Conservation (phyloP, 1,140 invertebrate species). For the Nasonia giraulti region DNA sequence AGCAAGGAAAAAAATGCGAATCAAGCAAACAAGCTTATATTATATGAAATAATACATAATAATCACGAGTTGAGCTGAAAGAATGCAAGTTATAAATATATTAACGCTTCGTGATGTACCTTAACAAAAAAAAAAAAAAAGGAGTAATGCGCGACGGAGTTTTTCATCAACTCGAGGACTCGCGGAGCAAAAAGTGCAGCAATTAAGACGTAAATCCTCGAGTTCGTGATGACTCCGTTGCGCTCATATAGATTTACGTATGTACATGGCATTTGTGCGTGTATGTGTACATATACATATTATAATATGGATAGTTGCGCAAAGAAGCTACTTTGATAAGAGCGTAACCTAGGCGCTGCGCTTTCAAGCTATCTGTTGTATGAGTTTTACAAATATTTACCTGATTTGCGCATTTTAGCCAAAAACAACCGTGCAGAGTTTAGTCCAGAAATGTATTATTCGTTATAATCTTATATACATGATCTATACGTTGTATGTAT, state of each 20-base stretch:
- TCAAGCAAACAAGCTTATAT: conserved; percentile 3
- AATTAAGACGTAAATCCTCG: neutral
- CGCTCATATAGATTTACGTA: neutral
- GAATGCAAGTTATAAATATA: conserved; percentile 29
- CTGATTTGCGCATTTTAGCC: neutral
- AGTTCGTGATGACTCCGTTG: neutral
- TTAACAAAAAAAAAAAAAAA: conserved; percentile 8
- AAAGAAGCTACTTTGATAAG: conserved; percentile 13
- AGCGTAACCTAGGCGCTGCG: conserved; percentile 21
- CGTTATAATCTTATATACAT: neutral
- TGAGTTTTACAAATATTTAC: conserved; percentile 10
- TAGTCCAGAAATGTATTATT: neutral
- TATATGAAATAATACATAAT: conserved; percentile 23
- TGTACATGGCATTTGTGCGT: neutral
- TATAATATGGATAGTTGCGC: neutral
- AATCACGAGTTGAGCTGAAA: conserved; percentile 17
- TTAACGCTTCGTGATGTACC: conserved; percentile 27
- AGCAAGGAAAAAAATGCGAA: neutral
- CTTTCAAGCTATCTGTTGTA: neutral
- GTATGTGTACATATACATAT: conserved; percentile 8
- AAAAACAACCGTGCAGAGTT: neutral
- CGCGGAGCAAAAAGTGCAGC: neutral
- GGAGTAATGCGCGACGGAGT: neutral
- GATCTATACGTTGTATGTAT: neutral
- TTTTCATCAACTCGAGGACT: too few relatives aligned